phyloP scores from a whole-genome alignment of 2,888 invertebrate species.

The Tenodera sinensis region DNA sequence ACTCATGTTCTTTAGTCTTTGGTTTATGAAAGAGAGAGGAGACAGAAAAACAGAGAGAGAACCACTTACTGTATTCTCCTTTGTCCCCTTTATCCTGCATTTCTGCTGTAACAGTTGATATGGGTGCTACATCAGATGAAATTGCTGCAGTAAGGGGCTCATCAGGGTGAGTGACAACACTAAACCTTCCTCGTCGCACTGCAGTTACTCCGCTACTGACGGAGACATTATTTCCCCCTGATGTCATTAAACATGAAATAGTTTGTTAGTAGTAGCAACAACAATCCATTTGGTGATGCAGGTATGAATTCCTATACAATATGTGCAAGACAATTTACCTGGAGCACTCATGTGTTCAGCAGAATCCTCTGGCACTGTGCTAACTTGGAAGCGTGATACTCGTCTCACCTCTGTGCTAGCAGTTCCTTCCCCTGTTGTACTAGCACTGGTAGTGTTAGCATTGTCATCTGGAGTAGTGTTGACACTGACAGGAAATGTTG shows the following conservation, averaged over 20 bases:
- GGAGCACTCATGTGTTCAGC: slow-evolving; percentile 15
- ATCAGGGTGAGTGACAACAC: slow-evolving; percentile 38
- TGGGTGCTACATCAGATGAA: background rate
- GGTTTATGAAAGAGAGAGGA: too few species aligned
- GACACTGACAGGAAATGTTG: slow-evolving; percentile 4
- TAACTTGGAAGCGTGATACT: slow-evolving; percentile 52
- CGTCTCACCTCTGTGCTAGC: slow-evolving; percentile 38
- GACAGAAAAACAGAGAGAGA: too few species aligned
- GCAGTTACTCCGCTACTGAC: background rate
- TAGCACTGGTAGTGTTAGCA: background rate
- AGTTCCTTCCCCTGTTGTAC: background rate
- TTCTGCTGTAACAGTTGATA: background rate
- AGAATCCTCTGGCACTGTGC: slow-evolving; percentile 47
- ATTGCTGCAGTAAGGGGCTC: background rate
- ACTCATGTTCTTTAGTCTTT: too few species aligned
- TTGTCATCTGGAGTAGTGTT: slow-evolving; percentile 20
- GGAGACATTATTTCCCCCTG: background rate
- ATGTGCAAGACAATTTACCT: background rate
- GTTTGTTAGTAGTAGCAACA: background rate
- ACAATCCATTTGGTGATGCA: background rate
- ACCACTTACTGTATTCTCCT: background rate
- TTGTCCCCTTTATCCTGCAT: background rate
- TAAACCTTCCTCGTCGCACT: slow-evolving; percentile 36
- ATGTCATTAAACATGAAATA: background rate
- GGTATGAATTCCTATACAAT: background rate